Evolutionary conservation across 2,797 vertebrate species (phyloP).

Genomic region (Ctenochaetus hawaiiensis): DNA sequence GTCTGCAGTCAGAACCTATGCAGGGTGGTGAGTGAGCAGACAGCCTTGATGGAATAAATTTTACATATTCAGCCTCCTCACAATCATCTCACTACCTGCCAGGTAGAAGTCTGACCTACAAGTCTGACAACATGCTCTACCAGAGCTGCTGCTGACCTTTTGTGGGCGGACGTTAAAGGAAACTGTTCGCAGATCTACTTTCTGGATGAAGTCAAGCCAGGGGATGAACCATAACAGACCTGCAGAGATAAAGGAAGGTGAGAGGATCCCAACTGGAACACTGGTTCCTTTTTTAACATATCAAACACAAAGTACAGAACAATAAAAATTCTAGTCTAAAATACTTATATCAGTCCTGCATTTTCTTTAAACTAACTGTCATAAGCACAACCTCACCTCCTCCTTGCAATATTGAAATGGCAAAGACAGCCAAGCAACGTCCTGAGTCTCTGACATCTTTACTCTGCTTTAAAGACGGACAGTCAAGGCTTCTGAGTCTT

Average conservation of each 20-base stretch:
- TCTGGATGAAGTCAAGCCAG: conserved; percentile 72
- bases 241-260: background rate
- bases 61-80: background rate
- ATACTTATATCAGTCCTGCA: background rate
- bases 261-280: background rate
- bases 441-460: no score
- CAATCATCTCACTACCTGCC: background rate
- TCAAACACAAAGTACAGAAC: background rate
- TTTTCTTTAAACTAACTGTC: background rate
- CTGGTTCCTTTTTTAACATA: background rate
- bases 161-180: conserved; percentile 70
- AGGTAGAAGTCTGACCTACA: background rate
- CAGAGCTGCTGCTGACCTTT: conserved; percentile 58
- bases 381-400: no score
- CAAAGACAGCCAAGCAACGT: no score
- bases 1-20: conserved; percentile 85
- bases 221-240: conserved; percentile 77
- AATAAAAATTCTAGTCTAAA: background rate
- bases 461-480: no score
- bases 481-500: no score
- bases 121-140: background rate
- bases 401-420: no score
- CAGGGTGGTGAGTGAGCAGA: background rate
- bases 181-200: conserved; percentile 68
- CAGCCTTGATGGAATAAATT: background rate